Base-by-base conservation (phyloP, 1,140 invertebrate species). In the Lucilia sericata region DNA sequence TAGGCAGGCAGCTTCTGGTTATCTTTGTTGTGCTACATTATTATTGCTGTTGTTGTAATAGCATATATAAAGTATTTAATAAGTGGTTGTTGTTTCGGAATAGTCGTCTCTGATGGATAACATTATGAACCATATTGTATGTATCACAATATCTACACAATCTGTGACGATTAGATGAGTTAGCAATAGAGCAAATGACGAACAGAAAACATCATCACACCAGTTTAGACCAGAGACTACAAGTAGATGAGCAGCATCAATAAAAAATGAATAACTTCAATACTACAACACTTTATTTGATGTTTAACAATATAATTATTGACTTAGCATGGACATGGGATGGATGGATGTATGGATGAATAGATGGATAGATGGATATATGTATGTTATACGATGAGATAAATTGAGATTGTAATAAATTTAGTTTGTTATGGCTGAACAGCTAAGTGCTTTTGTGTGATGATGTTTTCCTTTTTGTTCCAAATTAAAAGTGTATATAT, bases 91-190 rank as follows among this genome's bases (percentile, higher is more conserved):
- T 82, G 51, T 30, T 82, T 65, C 60, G 51, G 47, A 82, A 70
- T 70, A 12, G 51, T 82, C 4, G 19, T 82, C 13, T 78, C 25
- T 84, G 14, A 55, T 30, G 47, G 74, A 34, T 84, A 74, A 42
- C 21, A 42, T 84, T 75, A 25, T 47, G 60, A 60, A 82, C 65
- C 76, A 80, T 49, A 34, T 78, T 82, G 70, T 34, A 74, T 51
- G 78, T 47, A 74, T 34, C 51, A 34, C 25, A 75, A 76, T 75
- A 74, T 76, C 65, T 84, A 30, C 36, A 25, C 55, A 60, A 60
- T 84, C 80, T 82, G 21, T 82, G 84, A 60, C 84, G 81, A 82
- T 84, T 84, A 82, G 70, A 84, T 82, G 51, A 82, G 60, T 65
- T 65, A 3, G 60, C 42, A 76, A 76, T 76, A 13, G 30, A 76